Conservation (phyloP, 2,888 invertebrate genomes). For the Eurytoma adleriae region DNA sequence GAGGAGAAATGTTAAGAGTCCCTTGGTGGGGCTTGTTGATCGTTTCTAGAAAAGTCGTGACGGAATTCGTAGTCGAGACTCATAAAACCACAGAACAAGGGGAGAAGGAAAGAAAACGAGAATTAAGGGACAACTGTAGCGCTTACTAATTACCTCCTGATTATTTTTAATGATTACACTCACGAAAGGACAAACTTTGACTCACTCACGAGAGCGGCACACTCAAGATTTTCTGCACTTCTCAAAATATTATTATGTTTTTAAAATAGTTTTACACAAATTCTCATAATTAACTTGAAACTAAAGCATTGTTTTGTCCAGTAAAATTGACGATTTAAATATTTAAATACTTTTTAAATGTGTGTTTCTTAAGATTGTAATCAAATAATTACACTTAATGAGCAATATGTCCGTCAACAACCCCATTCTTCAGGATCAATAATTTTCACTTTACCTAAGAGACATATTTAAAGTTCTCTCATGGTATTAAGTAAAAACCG, state of each 20-base stretch:
- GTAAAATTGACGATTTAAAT: too few relatives aligned
- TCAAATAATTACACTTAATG: too few relatives aligned
- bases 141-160: constrained; percentile 40
- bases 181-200: constrained; percentile 1
- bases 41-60: constrained; percentile 40
- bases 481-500: too few relatives aligned
- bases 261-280: too few relatives aligned
- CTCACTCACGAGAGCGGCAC: neutral
- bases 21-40: neutral
- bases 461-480: too few relatives aligned
- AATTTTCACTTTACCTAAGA: too few relatives aligned
- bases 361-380: too few relatives aligned
- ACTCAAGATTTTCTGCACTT: neutral
- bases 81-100: neutral
- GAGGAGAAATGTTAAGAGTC: constrained; percentile 23
- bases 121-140: constrained; percentile 17
- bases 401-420: too few relatives aligned
- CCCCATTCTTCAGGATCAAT: too few relatives aligned
- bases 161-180: constrained; percentile 42
- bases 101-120: constrained; percentile 22
- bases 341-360: too few relatives aligned
- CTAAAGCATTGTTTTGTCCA: neutral
- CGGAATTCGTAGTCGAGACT: constrained; percentile 26
- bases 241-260: too few relatives aligned
- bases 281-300: too few relatives aligned